Conservation (phyloP, 2,797 vertebrate genomes). For the Fringilla coelebs region DNA sequence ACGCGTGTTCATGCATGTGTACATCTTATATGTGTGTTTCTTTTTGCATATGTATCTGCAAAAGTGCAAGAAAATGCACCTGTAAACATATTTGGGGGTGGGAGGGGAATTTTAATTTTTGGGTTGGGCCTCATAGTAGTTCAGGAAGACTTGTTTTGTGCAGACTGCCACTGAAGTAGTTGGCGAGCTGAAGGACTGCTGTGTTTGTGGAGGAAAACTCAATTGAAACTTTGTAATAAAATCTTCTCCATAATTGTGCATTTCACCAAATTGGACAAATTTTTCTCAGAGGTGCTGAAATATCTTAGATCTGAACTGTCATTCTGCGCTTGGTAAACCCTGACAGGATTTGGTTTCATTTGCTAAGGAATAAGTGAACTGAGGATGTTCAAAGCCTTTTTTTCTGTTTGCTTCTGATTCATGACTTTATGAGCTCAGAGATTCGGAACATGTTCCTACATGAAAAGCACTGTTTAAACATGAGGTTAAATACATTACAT, state of each 20-base stretch:
- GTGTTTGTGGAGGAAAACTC: not conserved
- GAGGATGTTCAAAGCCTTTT: not conserved
- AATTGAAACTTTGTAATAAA: not conserved
- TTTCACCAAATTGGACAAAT: not conserved
- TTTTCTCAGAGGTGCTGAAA: not conserved
- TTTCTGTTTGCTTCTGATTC: not conserved
- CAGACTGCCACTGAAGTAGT: not conserved
- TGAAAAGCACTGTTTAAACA: not conserved
- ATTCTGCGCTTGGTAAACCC: not conserved
- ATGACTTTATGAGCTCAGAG: not conserved
- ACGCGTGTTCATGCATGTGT: accelerated
- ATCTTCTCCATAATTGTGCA: not conserved
- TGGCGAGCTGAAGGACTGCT: not conserved
- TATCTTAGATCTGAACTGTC: not conserved
- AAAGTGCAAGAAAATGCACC: not conserved
- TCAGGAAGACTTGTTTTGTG: not conserved
- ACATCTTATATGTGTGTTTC: accelerated
- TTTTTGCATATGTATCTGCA: not conserved
- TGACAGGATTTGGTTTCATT: not conserved
- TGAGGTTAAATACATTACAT: not conserved
- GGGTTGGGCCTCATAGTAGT: not conserved
- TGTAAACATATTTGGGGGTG: accelerated
- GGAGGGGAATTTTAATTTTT: not conserved
- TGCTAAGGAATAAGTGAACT: not conserved
- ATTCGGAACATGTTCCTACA: not conserved